Percentiles rank a stretch among this genome's conserved stretches.
phyloP scores from a whole-genome alignment of 2,888 invertebrate species.

The Acronicta aceris region DNA sequence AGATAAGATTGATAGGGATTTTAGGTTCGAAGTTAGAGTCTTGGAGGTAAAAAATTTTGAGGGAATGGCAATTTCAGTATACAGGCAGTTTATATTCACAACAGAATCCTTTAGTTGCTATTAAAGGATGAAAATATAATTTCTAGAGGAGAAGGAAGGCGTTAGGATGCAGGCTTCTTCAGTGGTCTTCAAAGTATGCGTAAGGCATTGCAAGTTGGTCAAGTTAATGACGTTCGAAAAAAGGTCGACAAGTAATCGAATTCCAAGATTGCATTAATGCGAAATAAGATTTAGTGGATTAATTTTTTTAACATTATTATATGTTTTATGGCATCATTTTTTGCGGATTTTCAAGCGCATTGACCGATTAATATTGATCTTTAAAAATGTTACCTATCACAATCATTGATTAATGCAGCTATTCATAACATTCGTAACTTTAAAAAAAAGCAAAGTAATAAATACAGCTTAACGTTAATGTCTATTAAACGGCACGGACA shows the following conservation, averaged over 20 bases:
- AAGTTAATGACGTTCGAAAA: too few relatives aligned
- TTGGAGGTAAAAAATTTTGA: conserved; percentile 10
- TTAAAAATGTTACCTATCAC: conserved; percentile 15
- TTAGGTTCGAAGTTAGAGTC: conserved; percentile 15
- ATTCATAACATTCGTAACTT: not conserved
- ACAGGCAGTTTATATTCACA: too few relatives aligned
- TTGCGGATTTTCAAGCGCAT: conserved; percentile 28
- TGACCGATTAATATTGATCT: conserved; percentile 36
- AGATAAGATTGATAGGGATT: conserved; percentile 38
- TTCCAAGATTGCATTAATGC: conserved; percentile 15
- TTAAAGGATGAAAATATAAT: too few relatives aligned
- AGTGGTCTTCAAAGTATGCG: too few relatives aligned
- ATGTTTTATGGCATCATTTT: conserved; percentile 37
- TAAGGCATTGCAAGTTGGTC: too few relatives aligned
- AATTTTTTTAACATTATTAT: conserved; percentile 16
- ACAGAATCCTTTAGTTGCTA: too few relatives aligned
- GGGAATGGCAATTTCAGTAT: not conserved
- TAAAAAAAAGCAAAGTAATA: too few relatives aligned
- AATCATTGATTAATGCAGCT: conserved; percentile 27
- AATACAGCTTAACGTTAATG: conserved; percentile 12
- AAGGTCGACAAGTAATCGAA: conserved; percentile 5
- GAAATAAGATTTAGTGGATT: conserved; percentile 20
- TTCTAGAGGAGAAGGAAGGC: too few relatives aligned
- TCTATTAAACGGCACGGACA: conserved; percentile 23
- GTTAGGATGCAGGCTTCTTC: too few relatives aligned